These are phyloP conservation scores for Galaxea fascicularis DNA, from an alignment of 92 coral and sea anemone species.

Conservation along the genomic window DNA sequence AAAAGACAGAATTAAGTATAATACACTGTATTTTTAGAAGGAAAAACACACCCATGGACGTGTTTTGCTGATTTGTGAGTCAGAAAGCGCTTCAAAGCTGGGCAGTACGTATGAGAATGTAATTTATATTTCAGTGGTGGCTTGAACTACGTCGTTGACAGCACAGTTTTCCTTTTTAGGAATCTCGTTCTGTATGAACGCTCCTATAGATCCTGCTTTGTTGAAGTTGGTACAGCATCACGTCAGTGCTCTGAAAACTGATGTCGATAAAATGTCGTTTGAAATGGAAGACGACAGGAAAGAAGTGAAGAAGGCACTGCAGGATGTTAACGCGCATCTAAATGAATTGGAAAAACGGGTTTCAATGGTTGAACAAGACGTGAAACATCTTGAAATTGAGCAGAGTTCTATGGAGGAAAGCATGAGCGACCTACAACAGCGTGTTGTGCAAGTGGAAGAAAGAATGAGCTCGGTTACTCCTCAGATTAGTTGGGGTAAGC, in stretches of 20 bases:
- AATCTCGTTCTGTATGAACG: constrained; percentile 21
- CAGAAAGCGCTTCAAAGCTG: no score
- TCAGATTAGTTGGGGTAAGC: neutral
- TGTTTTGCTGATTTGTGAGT: no score
- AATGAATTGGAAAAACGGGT: constrained; percentile 5
- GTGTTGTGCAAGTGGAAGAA: neutral
- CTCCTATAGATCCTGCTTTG: constrained; percentile 15
- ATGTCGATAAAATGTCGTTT: constrained; percentile 31
- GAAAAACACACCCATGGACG: no score
- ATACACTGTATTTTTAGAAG: no score
- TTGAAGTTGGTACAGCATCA: constrained; percentile 19
- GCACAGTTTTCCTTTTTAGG: neutral
- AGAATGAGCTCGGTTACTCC: neutral
- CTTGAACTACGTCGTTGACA: no score
- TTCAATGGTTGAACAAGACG: neutral
- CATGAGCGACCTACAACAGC: neutral
- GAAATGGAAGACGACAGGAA: constrained; percentile 8
- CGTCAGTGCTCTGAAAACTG: constrained; percentile 11
- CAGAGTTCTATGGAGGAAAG: neutral
- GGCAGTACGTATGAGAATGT: no score
- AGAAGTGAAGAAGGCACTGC: neutral
- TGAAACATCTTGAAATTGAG: neutral
- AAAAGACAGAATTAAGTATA: no score
- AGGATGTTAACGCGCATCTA: neutral
- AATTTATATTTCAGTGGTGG: no score